Conservation (phyloP, 2,888 invertebrate genomes). For the Latheticus oryzae region DNA sequence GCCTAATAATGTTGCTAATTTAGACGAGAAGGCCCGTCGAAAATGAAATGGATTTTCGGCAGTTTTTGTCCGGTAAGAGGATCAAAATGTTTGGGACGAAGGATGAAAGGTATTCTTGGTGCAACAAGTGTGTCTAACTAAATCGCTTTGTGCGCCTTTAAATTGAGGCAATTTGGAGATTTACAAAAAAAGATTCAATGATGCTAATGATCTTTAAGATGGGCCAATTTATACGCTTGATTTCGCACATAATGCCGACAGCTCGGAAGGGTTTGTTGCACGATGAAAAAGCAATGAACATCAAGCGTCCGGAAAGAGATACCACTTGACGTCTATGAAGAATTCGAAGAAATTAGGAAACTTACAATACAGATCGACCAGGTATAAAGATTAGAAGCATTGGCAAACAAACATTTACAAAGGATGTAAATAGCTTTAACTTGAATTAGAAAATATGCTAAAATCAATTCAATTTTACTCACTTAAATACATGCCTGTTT, state of each 20-base stretch:
- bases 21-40: conserved; percentile 29
- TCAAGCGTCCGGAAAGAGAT: conserved; percentile 24
- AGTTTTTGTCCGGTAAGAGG: conserved; percentile 38
- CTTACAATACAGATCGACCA: no score
- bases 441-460: no score
- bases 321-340: conserved; percentile 36
- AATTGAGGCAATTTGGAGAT: conserved; percentile 49
- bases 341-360: no score
- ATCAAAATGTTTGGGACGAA: conserved; percentile 32
- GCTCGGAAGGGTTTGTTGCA: conserved; percentile 27
- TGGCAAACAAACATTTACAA: no score
- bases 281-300: conserved; percentile 7
- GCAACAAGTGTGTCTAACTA: conserved; percentile 49
- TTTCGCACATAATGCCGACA: conserved; percentile 40
- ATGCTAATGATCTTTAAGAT: conserved; percentile 41
- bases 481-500: no score
- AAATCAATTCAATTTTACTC: no score
- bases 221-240: conserved; percentile 45
- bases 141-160: conserved; percentile 46
- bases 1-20: conserved; percentile 39
- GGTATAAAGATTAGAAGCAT: no score
- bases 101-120: conserved; percentile 44
- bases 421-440: no score
- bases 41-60: conserved; percentile 36
- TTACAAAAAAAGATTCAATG: conserved; percentile 43